Percentiles rank a stretch among this genome's conserved stretches.
These are phyloP conservation scores for Papilio demoleus DNA, from an alignment of 2,888 invertebrate genomes.

Conservation along the genomic window DNA sequence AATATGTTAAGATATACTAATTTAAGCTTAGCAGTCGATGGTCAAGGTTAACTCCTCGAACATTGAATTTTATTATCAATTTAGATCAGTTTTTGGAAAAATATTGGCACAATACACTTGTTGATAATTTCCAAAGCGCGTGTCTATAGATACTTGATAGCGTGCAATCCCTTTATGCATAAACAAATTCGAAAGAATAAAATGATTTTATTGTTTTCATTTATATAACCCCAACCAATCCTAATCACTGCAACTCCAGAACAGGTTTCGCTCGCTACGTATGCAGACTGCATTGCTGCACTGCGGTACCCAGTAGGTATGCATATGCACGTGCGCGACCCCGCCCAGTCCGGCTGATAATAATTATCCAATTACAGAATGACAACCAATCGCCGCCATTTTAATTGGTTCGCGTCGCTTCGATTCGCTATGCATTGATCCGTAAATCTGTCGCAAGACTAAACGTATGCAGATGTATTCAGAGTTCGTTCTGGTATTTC, in stretches of 20 bases:
- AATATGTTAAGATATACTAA: neutral
- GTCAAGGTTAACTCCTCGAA: neutral
- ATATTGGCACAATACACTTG: too few species aligned
- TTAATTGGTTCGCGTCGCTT: slow-evolving; percentile 71
- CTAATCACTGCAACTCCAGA: slow-evolving; percentile 21
- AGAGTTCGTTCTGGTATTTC: slow-evolving; percentile 24
- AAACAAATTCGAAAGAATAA: neutral
- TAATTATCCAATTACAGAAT: slow-evolving; percentile 81
- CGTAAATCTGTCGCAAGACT: slow-evolving; percentile 53
- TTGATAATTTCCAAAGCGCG: too few species aligned
- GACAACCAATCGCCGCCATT: slow-evolving; percentile 77
- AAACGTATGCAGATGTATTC: slow-evolving; percentile 35
- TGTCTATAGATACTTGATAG: neutral
- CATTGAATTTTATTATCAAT: neutral
- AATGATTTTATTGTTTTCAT: neutral
- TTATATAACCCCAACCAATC: slow-evolving; percentile 15
- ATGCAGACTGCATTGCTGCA: slow-evolving; percentile 28
- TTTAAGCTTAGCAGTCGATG: neutral
- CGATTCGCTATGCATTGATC: slow-evolving; percentile 63
- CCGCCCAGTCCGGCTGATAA: slow-evolving; percentile 73
- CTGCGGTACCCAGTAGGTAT: slow-evolving; percentile 40
- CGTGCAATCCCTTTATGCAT: neutral
- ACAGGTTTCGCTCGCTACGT: slow-evolving; percentile 29
- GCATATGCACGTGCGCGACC: slow-evolving; percentile 59
- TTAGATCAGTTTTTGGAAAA: neutral